Conservation (phyloP, 1,140 invertebrate genomes). For the silkworm (Bombyx mori) region DNA sequence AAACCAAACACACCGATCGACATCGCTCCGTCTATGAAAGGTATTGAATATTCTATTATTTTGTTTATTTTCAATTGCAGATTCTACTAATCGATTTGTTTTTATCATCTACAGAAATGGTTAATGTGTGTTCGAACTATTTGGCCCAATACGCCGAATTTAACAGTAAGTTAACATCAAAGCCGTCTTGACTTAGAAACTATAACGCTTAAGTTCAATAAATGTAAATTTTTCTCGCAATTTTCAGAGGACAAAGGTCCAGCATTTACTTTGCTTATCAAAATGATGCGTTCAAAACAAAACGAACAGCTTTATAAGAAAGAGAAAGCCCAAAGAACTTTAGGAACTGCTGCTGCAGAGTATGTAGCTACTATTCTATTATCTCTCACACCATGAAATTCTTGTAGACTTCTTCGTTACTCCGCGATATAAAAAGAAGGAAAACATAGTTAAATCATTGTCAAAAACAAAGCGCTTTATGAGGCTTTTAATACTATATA, state of each 20-base stretch:
- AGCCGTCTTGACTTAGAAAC: no score
- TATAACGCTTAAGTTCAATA: not conserved
- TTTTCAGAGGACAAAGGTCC: conserved; percentile 54
- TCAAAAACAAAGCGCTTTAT: no score
- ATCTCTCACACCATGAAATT: not conserved
- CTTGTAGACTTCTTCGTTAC: not conserved
- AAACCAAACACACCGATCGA: conserved; percentile 30
- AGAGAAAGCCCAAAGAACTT: conserved; percentile 28
- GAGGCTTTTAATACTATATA: no score
- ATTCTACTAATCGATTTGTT: not conserved
- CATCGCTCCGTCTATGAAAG: conserved; percentile 36
- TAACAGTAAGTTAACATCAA: conserved; percentile 33
- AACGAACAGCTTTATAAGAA: conserved; percentile 34
- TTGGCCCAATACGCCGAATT: conserved; percentile 46
- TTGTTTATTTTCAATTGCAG: no score
- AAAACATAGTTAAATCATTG: no score
- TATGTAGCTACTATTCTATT: conserved; percentile 16
- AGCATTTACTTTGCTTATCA: conserved; percentile 36
- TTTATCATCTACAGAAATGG: conserved; percentile 35
- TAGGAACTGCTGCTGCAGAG: conserved; percentile 35
- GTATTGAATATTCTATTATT: conserved; percentile 11
- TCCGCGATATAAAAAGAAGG: not conserved
- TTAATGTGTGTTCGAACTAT: conserved; percentile 43
- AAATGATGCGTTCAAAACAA: conserved; percentile 33
- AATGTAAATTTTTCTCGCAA: not conserved